These are phyloP conservation scores for Ctenopoma kingsleyae DNA, from an alignment of 2,797 vertebrate genomes.

Conservation along the genomic window DNA sequence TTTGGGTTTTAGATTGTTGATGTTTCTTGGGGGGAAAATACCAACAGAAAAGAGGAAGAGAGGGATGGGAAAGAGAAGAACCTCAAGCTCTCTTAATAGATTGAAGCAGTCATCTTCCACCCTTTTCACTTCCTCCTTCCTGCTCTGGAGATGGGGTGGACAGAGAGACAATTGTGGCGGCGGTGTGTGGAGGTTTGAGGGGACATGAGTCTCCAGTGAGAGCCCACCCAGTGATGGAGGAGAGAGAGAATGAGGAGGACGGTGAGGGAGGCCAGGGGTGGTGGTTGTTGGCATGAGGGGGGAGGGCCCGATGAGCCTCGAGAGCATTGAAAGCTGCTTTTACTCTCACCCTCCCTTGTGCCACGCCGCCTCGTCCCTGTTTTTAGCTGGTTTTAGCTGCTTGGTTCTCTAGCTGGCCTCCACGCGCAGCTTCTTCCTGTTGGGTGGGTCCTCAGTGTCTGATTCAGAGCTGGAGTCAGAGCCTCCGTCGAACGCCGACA, in stretches of 20 bases:
- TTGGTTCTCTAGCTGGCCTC: slow-evolving; percentile 89
- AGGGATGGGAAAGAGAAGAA: slow-evolving; percentile 36
- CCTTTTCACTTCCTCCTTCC: slow-evolving; percentile 50
- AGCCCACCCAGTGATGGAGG: slow-evolving; percentile 60
- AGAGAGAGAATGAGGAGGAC: slow-evolving; percentile 22
- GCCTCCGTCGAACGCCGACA: slow-evolving; percentile 97
- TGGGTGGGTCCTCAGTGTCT: slow-evolving; percentile 92
- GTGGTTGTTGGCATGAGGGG: slow-evolving; percentile 20
- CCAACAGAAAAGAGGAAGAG: slow-evolving; percentile 32
- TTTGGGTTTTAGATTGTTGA: slow-evolving; percentile 77
- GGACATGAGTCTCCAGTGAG: slow-evolving; percentile 71
- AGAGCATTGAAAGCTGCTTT: slow-evolving; percentile 57
- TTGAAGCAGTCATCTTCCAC: slow-evolving; percentile 54
- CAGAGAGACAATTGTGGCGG: slow-evolving; percentile 19
- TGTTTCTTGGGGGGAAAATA: slow-evolving; percentile 44
- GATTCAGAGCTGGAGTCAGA: slow-evolving; percentile 98
- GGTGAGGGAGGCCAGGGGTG: slow-evolving; percentile 23
- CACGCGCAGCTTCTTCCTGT: slow-evolving; percentile 95
- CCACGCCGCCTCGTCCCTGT: slow-evolving; percentile 33
- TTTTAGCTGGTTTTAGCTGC: slow-evolving; percentile 7
- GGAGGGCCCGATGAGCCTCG: slow-evolving; percentile 37
- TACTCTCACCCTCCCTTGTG: slow-evolving; percentile 47
- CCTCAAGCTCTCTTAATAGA: slow-evolving; percentile 65
- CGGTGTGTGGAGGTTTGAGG: slow-evolving; percentile 42
- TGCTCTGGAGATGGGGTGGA: slow-evolving; percentile 28